These are phyloP conservation scores for Drosophila anomalipes DNA, from an alignment of 2,888 invertebrate genomes.

Conservation along the genomic window DNA sequence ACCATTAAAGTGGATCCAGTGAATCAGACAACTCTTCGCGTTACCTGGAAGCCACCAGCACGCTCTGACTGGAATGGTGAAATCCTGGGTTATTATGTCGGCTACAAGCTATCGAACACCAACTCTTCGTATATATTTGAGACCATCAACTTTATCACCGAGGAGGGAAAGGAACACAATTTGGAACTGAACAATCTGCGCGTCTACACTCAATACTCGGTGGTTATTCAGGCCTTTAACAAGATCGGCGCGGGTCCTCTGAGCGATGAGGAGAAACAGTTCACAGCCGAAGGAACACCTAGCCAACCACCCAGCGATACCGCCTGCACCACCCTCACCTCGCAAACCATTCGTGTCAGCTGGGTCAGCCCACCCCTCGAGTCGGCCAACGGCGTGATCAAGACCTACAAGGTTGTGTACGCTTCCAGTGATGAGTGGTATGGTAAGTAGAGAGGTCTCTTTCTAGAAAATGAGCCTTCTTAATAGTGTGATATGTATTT, in stretches of 20 bases:
- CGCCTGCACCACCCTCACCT: slow-evolving; percentile 95
- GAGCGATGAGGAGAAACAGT: slow-evolving; percentile 94
- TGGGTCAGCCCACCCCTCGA: slow-evolving; percentile 97
- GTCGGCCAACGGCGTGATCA: slow-evolving; percentile 97
- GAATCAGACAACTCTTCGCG: slow-evolving; percentile 94
- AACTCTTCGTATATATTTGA: slow-evolving; percentile 96
- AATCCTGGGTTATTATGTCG: slow-evolving; percentile 95
- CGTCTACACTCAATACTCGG: slow-evolving; percentile 98
- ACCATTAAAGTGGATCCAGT: slow-evolving; percentile 94
- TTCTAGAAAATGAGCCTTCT: accelerated
- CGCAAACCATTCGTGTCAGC: slow-evolving; percentile 96
- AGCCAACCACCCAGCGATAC: slow-evolving; percentile 97
- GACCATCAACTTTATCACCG: slow-evolving; percentile 95
- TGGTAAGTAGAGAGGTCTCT: slow-evolving; percentile 87
- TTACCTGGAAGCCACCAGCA: slow-evolving; percentile 96
- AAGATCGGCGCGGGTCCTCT: slow-evolving; percentile 96
- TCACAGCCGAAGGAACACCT: slow-evolving; percentile 97
- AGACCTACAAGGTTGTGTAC: slow-evolving; percentile 97
- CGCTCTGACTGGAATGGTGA: slow-evolving; percentile 97
- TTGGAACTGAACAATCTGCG: slow-evolving; percentile 92
- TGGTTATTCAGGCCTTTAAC: slow-evolving; percentile 97
- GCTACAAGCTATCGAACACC: slow-evolving; percentile 93
- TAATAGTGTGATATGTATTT: background rate
- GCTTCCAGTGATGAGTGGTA: slow-evolving; percentile 97
- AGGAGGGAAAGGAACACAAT: slow-evolving; percentile 96